phyloP scores from a whole-genome alignment of 2,888 invertebrate species.

The Hyposoter didymator region DNA sequence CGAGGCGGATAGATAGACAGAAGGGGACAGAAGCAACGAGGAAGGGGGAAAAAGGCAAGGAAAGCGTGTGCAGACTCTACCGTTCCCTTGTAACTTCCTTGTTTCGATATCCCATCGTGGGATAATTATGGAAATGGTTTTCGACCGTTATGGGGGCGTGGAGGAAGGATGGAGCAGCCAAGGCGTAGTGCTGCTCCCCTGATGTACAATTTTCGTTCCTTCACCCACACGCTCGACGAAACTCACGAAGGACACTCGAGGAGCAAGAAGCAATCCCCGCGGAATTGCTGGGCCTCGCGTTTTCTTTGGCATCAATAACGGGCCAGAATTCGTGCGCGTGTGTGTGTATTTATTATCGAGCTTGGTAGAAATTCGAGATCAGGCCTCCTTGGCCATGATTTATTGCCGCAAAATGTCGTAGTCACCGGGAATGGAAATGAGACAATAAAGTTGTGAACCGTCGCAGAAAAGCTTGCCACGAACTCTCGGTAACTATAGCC shows the following conservation, averaged over 20 bases:
- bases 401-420: constrained; percentile 17
- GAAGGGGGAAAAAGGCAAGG: not conserved
- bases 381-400: constrained; percentile 10
- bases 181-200: constrained; percentile 52
- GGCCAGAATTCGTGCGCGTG: not conserved
- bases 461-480: constrained; percentile 2
- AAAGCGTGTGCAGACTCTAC: constrained; percentile 50
- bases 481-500: not conserved
- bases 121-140: constrained; percentile 80
- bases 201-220: constrained; percentile 69
- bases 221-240: constrained; percentile 64
- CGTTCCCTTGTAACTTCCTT: constrained; percentile 65
- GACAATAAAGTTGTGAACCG: not conserved
- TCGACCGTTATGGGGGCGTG: constrained; percentile 80
- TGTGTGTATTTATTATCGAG: not conserved
- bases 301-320: constrained; percentile 23
- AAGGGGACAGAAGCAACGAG: constrained; percentile 29
- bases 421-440: constrained; percentile 25
- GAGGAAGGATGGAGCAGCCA: constrained; percentile 72
- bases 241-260: constrained; percentile 42
- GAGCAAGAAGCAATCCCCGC: constrained; percentile 15
- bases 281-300: constrained; percentile 16
- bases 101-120: constrained; percentile 74
- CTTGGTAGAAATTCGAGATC: not conserved
- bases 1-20: constrained; percentile 10